Conservation (phyloP, 1,140 invertebrate species). For the Pristionchus pacificus region DNA sequence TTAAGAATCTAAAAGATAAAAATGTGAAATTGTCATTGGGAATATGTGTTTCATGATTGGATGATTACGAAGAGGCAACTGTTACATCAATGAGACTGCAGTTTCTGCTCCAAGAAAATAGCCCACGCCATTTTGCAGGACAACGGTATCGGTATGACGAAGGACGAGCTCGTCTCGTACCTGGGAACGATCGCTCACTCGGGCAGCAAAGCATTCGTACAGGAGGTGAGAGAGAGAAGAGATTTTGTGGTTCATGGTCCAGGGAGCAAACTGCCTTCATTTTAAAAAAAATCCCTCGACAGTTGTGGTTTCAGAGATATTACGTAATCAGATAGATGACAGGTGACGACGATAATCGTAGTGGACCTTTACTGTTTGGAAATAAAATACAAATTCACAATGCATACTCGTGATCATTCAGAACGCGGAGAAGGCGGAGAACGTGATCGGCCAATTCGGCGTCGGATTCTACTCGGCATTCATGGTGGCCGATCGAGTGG, state of each 20-base stretch:
- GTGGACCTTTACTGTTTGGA: no score
- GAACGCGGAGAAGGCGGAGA: slow-evolving; percentile 57
- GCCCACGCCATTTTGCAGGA: slow-evolving; percentile 40
- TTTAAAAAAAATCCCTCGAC: no score
- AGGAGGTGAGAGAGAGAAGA: slow-evolving; percentile 14
- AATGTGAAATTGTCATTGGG: no score
- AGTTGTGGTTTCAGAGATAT: no score
- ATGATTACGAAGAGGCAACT: no score
- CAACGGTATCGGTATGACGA: slow-evolving; percentile 80
- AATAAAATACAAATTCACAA: neutral
- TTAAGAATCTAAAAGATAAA: no score
- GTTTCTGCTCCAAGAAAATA: neutral
- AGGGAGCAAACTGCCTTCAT: no score
- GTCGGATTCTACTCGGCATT: slow-evolving; percentile 96
- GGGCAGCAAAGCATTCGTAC: slow-evolving; percentile 76
- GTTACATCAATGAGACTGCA: no score
- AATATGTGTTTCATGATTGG: no score
- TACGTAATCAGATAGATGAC: no score
- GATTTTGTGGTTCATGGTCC: no score
- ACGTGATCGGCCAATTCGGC: slow-evolving; percentile 94
- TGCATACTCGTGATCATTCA: neutral
- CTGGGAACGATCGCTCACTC: slow-evolving; percentile 90
- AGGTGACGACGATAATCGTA: no score
- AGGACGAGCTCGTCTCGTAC: slow-evolving; percentile 82
- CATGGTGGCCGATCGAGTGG: slow-evolving; percentile 90